Conservation (phyloP, 37 sponge, comb jelly and placozoan species). For the Amphimedon queenslandica region DNA sequence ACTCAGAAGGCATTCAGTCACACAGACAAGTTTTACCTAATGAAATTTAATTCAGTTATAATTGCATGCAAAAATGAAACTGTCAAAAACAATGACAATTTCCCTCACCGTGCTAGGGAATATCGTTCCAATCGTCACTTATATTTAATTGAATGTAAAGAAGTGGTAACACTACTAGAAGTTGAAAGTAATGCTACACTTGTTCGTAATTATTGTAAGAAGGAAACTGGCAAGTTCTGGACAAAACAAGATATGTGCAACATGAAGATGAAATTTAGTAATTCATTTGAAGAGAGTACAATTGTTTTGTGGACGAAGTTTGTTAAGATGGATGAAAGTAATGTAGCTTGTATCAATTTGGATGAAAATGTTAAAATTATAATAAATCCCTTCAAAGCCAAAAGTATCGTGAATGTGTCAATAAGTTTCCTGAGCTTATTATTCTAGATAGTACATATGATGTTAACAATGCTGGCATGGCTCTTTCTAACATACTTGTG, state of each 20-base stretch:
- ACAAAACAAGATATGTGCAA: slow-evolving; percentile 7
- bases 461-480: slow-evolving; percentile 6
- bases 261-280: slow-evolving; percentile 1
- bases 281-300: background rate
- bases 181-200: slow-evolving; percentile 6
- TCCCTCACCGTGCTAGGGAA: background rate
- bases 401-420: background rate
- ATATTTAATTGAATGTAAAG: slow-evolving; percentile 1
- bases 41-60: slow-evolving; percentile 6
- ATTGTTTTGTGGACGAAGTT: background rate
- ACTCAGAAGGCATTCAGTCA: slow-evolving; percentile 7
- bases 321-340: background rate
- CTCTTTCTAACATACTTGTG: slow-evolving; percentile 1
- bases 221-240: slow-evolving; percentile 1
- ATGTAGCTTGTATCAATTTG: slow-evolving; percentile 4
- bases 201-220: slow-evolving; percentile 6
- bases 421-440: slow-evolving; percentile 13
- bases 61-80: slow-evolving; percentile 1
- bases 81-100: background rate
- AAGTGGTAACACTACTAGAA: slow-evolving; percentile 10
- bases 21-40: slow-evolving; percentile 1
- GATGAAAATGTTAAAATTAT: slow-evolving; percentile 2
- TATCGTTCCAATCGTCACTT: slow-evolving; percentile 5
- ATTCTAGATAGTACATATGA: background rate
- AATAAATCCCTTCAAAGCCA: background rate